Evolutionary conservation across 2,888 invertebrate species (phyloP).

Genomic region (Tinea pellionella): DNA sequence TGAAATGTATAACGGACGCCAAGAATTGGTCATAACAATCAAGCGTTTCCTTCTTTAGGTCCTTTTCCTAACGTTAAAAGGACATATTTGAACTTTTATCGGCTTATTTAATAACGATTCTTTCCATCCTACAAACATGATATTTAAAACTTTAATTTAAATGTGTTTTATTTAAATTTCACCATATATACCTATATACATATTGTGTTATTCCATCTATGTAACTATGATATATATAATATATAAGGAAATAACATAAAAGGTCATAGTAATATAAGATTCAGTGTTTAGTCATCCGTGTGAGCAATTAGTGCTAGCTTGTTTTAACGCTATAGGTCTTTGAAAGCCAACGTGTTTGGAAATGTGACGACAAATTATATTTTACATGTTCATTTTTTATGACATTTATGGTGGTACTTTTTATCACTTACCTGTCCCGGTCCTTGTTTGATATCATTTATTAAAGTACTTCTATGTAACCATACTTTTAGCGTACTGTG

Average conservation of each 20-base stretch:
- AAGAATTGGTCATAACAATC: slow-evolving; percentile 2
- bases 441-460: not conserved
- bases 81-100: no score
- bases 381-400: not conserved
- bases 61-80: no score
- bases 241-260: not conserved
- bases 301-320: not conserved
- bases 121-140: no score
- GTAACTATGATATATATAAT: no score
- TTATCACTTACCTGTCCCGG: slow-evolving; percentile 28
- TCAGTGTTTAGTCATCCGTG: not conserved
- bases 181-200: no score
- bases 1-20: not conserved
- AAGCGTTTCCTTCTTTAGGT: not conserved
- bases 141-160: no score
- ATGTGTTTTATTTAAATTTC: no score
- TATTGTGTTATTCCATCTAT: no score
- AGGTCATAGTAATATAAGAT: not conserved
- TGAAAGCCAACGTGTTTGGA: not conserved
- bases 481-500: slow-evolving; percentile 21
- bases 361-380: not conserved
- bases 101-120: no score
- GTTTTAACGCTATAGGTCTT: not conserved
- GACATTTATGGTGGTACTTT: not conserved
- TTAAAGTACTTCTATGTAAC: slow-evolving; percentile 15